Evolutionary conservation across 2,888 invertebrate species (phyloP).

Genomic region (Marronus borbonicus): DNA sequence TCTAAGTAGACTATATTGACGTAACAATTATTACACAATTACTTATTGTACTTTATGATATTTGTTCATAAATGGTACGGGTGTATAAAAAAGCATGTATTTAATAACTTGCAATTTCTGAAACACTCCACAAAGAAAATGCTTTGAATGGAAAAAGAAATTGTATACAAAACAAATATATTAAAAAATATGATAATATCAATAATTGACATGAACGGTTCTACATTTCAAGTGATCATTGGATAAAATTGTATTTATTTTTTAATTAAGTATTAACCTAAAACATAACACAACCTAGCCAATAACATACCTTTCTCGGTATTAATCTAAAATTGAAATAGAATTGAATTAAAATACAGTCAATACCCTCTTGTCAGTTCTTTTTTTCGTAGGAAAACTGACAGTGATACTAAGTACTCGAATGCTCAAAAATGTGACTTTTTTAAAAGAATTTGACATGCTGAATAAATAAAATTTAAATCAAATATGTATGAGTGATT

Average conservation of each 20-base stretch:
- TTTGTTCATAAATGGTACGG: background rate
- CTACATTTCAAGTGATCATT: background rate
- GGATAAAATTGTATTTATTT: background rate
- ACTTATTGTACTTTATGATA: constrained; percentile 10
- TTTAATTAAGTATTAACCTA: background rate
- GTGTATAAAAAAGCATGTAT: background rate
- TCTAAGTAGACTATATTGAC: background rate
- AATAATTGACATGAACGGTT: too few relatives aligned
- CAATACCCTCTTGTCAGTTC: constrained; percentile 1
- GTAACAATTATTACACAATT: background rate
- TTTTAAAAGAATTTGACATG: background rate
- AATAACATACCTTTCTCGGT: background rate
- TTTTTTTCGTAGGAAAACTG: background rate
- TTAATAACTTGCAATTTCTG: background rate
- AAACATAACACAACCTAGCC: constrained; percentile 5
- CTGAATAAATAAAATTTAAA: background rate
- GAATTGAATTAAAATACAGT: background rate
- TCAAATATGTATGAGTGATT: background rate
- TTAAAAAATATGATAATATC: too few relatives aligned
- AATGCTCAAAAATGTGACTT: background rate
- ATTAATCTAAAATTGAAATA: background rate
- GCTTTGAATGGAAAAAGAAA: background rate
- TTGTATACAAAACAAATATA: too few relatives aligned
- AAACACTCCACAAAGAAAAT: constrained; percentile 6
- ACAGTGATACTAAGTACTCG: background rate